phyloP scores from a whole-genome alignment of 2,888 invertebrate species.

The Cantharis rufa region DNA sequence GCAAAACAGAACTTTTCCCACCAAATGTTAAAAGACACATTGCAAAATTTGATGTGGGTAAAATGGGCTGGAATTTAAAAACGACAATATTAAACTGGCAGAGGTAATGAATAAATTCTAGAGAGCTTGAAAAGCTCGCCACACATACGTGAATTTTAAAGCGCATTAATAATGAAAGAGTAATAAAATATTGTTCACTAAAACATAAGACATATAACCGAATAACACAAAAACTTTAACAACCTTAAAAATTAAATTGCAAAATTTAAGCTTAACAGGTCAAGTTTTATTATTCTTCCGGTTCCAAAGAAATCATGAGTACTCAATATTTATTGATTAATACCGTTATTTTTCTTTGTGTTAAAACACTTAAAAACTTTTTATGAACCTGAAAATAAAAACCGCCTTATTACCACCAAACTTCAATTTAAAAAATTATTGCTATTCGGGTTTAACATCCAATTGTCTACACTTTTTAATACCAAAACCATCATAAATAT shows the following conservation, averaged over 20 bases:
- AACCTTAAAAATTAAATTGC: background rate
- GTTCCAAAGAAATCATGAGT: background rate
- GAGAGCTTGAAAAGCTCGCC: background rate
- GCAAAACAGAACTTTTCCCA: background rate
- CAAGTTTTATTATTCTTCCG: background rate
- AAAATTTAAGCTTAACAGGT: background rate
- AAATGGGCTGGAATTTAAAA: background rate
- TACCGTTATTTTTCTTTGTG: conserved; percentile 3
- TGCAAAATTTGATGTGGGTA: background rate
- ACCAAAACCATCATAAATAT: background rate
- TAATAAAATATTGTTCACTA: background rate
- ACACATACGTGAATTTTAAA: background rate
- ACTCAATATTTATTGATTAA: conserved; percentile 1
- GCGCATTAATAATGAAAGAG: background rate
- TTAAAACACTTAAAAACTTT: conserved; percentile 1
- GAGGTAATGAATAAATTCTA: background rate
- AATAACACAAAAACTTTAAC: background rate
- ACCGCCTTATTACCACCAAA: background rate
- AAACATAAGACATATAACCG: background rate
- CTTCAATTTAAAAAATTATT: background rate
- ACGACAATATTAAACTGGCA: background rate
- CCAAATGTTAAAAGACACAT: background rate
- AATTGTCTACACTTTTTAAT: background rate
- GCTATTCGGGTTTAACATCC: background rate
- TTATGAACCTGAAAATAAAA: conserved; percentile 1